These are phyloP conservation scores for Meloidogyne chitwoodi DNA, from an alignment of 1,140 invertebrate genomes.

Conservation along the genomic window DNA sequence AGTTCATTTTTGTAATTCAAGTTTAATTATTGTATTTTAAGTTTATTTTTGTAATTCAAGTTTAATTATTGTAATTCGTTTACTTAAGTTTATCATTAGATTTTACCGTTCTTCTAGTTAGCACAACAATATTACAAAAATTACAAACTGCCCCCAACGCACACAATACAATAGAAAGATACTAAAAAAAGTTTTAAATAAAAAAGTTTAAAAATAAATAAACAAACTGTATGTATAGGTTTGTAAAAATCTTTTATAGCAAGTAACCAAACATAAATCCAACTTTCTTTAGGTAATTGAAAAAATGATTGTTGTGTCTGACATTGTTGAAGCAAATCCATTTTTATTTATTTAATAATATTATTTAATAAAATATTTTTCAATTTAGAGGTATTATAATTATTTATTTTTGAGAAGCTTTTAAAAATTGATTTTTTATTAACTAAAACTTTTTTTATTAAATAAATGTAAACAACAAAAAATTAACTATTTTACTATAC, in stretches of 20 bases:
- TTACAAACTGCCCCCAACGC: slow-evolving; percentile 52
- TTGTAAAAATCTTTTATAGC: slow-evolving; percentile 45
- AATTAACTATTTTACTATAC: no score
- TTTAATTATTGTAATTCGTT: no score
- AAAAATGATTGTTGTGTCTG: slow-evolving; percentile 18
- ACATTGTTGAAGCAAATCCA: slow-evolving; percentile 15
- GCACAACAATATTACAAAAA: slow-evolving; percentile 58
- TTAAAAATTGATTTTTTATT: no score
- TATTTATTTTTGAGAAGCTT: no score
- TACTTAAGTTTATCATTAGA: no score
- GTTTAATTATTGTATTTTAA: no score
- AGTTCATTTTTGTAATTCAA: no score
- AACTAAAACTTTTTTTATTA: no score
- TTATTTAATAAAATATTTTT: background rate
- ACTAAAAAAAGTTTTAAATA: slow-evolving; percentile 10
- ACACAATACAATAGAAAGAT: slow-evolving; percentile 54
- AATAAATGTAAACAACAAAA: no score
- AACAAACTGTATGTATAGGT: slow-evolving; percentile 43
- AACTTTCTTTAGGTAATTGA: slow-evolving; percentile 40
- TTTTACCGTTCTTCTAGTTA: slow-evolving; percentile 45
- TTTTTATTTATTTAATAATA: no score
- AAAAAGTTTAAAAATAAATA: background rate
- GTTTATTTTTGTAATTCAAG: no score
- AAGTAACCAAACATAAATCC: slow-evolving; percentile 36
- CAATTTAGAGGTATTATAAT: no score